A percentile compares a stretch with the other conserved stretches of the same genome.
phyloP scores from a whole-genome alignment of 2,797 vertebrate species.

The Babyrousa celebensis region DNA sequence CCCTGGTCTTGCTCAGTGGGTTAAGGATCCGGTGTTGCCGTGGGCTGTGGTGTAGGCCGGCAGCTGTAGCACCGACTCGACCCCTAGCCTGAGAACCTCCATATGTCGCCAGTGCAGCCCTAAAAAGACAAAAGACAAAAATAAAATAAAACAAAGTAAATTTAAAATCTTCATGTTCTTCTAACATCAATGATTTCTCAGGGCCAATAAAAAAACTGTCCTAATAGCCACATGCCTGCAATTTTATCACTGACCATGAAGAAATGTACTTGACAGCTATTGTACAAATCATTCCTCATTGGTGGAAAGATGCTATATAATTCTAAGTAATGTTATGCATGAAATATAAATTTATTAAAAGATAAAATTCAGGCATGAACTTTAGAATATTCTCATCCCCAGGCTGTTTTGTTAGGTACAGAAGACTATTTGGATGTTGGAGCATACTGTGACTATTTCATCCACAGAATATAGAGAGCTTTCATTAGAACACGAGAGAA shows the following conservation, averaged over 20 bases:
- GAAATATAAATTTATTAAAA: constrained; percentile 73
- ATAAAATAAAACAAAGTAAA: background rate
- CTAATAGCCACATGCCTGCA: constrained; percentile 54
- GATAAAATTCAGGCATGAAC: constrained; percentile 72
- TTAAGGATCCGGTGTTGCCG: too few relatives aligned
- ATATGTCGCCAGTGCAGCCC: too few relatives aligned
- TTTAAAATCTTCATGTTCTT: constrained; percentile 54
- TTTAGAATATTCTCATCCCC: constrained; percentile 64
- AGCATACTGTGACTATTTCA: constrained; percentile 80
- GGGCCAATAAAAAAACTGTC: constrained; percentile 64
- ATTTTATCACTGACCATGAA: constrained; percentile 62
- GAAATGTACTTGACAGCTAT: constrained; percentile 51
- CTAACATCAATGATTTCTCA: constrained; percentile 42
- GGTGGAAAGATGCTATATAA: constrained; percentile 39
- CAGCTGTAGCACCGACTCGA: too few relatives aligned
- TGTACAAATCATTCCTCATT: constrained; percentile 54
- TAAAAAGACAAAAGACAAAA: too few relatives aligned
- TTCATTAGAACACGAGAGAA: constrained; percentile 79
- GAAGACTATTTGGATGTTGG: constrained; percentile 78
- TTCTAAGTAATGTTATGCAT: constrained; percentile 62
- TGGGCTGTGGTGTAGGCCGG: too few relatives aligned
- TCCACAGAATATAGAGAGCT: constrained; percentile 69
- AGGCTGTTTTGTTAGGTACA: constrained; percentile 63
- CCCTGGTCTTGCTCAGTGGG: too few relatives aligned
- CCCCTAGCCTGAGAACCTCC: too few relatives aligned